Evolutionary conservation across 2,797 vertebrate species (phyloP).

Genomic region (Myotis planiceps): DNA sequence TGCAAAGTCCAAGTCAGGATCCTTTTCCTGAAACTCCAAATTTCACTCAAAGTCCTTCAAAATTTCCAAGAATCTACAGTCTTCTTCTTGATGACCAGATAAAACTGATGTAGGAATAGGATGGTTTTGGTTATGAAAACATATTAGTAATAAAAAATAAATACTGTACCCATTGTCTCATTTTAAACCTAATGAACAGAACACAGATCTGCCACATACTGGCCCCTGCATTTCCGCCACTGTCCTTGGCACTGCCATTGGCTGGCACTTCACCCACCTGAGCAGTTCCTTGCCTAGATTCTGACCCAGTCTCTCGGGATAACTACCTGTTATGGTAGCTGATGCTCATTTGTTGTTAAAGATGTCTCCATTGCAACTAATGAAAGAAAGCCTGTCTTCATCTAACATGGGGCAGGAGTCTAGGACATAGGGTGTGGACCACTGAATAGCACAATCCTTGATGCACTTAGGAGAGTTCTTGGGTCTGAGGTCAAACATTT

Average conservation of each 20-base stretch:
- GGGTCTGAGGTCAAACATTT: not conserved
- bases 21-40: not conserved
- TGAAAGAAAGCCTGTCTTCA: not conserved
- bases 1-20: not conserved
- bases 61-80: not conserved
- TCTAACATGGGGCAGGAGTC: not conserved
- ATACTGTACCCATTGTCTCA: not conserved
- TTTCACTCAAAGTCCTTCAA: not conserved
- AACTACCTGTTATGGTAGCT: not conserved
- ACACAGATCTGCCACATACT: not conserved
- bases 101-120: not conserved
- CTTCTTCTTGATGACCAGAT: not conserved
- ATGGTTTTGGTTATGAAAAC: not conserved
- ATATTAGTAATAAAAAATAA: not conserved
- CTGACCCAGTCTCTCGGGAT: not conserved
- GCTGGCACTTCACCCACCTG: not conserved
- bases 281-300: not conserved
- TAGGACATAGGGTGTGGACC: not conserved
- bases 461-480: not conserved
- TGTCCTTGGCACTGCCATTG: not conserved
- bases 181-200: not conserved
- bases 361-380: not conserved
- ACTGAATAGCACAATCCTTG: not conserved
- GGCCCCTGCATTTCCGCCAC: not conserved
- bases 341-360: not conserved